Percentiles rank a stretch among this genome's conserved stretches.
Evolutionary conservation across 2,113 vertebrate genomes (phyloP).

Genomic region (Trogon surrucura): DNA sequence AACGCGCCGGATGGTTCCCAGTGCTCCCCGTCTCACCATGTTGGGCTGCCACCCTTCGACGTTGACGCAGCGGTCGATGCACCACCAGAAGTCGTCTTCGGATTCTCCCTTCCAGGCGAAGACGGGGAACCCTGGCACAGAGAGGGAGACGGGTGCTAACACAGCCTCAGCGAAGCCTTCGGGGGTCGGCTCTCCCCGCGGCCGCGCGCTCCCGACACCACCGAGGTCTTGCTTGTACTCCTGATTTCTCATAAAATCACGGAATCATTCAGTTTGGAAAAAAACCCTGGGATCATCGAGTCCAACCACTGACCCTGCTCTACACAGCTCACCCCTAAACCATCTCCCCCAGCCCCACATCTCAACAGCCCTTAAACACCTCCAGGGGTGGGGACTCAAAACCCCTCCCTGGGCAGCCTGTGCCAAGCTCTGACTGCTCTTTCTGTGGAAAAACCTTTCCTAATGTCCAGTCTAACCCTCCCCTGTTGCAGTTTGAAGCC

Average conservation of each 20-base stretch:
- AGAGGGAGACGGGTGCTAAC: not conserved
- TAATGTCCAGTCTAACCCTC: no score
- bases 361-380: no score
- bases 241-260: not conserved
- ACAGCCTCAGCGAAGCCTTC: not conserved
- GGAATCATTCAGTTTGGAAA: no score
- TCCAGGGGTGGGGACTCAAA: no score
- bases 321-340: no score
- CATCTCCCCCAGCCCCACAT: no score
- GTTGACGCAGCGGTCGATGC: slow-evolving; percentile 97
- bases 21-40: slow-evolving; percentile 80
- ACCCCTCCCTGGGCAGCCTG: no score
- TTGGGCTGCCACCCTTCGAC: slow-evolving; percentile 98
- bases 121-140: slow-evolving; percentile 88
- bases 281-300: no score
- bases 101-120: slow-evolving; percentile 99
- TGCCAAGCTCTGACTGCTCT: no score
- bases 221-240: not conserved
- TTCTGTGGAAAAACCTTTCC: no score
- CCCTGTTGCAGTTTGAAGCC: no score
- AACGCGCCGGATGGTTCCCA: accelerated
- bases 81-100: slow-evolving; percentile 99
- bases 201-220: not conserved
- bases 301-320: no score
- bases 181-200: not conserved